Base-by-base conservation (phyloP, 1,140 invertebrate genomes). In the Scylla paramamosain region DNA sequence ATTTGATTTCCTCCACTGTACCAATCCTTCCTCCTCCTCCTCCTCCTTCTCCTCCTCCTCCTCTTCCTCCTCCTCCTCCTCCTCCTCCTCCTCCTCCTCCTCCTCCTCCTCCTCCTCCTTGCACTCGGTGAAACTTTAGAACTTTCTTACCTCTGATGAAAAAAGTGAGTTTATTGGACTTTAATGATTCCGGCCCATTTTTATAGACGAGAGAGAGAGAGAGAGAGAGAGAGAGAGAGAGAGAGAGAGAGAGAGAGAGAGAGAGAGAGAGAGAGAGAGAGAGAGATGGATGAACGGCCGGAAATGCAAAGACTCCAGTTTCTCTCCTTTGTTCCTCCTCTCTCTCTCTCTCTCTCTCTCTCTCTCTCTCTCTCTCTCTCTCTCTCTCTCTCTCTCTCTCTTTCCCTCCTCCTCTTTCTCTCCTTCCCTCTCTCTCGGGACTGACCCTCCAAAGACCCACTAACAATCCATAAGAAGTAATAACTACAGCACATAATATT, bases 121-220 rank as follows among this genome's bases (percentile, higher is more conserved):
- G 10, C 32, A n/a, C 87, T 89, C 39, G 52, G 3, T 20, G 52
- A 59, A 59, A 59, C 87, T 39, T 32, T 46, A 45, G 31, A 89
- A 89, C 87, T 89, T 89, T 89, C 87, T 89, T 89, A 45, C 87
- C 46, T 4, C 31, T 0, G 32, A 20, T 45, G 32, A 89, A 89
- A 89, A 45, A 89, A 89, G 32, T 39, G 32, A 89, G 87, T 89
- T 89, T 89, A 89, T 89, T 89, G 87, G 87, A 89, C 31, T 89
- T 89, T 89, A 89, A 89, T 89, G 87, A 89, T 89, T 89, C 87
- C 87, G 32, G 87, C 4, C 32, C 28, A 4, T 46, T 89, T 39
- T 32, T 89, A 25, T 89, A 45, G 28, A 39, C 10, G 67, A n/a
- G 29, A 31, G 45, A 32, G 91, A 67, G 91, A 67, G 91, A 67